Percentiles rank a stretch among this genome's conserved stretches.
phyloP scores from a whole-genome alignment of 2,888 invertebrate genomes.

The Acheta domesticus region DNA sequence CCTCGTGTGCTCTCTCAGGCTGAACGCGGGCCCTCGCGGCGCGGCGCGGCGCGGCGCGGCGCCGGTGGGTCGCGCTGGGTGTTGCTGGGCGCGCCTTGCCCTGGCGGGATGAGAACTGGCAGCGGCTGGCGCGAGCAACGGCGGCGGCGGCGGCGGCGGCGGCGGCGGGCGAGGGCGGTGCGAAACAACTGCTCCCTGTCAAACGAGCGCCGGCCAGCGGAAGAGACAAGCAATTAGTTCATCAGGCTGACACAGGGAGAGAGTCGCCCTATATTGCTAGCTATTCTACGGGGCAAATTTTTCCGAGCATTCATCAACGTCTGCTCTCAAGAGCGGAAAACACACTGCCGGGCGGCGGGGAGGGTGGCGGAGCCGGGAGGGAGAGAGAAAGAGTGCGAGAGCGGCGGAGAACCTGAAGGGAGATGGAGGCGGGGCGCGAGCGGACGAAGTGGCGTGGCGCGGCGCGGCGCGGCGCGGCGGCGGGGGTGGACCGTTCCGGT shows the following conservation, averaged over 20 bases:
- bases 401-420: not conserved
- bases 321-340: constrained; percentile 7
- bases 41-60: no score
- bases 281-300: constrained; percentile 9
- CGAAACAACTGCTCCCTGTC: constrained; percentile 18
- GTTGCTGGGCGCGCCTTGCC: no score
- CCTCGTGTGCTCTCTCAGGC: no score
- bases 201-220: constrained; percentile 9
- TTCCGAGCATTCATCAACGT: constrained; percentile 18
- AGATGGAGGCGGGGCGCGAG: not conserved
- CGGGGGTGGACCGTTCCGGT: not conserved
- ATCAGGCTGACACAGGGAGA: not conserved
- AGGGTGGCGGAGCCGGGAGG: no score
- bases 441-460: no score
- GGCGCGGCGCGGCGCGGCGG: not conserved
- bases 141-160: not conserved
- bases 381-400: no score
- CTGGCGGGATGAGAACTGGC: no score
- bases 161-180: not conserved
- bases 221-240: constrained; percentile 18
- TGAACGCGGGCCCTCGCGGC: no score
- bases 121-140: no score
- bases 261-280: constrained; percentile 18
- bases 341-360: not conserved
- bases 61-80: no score